Base-by-base conservation (phyloP, 1,140 invertebrate genomes). In the Alviniconcha marisindica region DNA sequence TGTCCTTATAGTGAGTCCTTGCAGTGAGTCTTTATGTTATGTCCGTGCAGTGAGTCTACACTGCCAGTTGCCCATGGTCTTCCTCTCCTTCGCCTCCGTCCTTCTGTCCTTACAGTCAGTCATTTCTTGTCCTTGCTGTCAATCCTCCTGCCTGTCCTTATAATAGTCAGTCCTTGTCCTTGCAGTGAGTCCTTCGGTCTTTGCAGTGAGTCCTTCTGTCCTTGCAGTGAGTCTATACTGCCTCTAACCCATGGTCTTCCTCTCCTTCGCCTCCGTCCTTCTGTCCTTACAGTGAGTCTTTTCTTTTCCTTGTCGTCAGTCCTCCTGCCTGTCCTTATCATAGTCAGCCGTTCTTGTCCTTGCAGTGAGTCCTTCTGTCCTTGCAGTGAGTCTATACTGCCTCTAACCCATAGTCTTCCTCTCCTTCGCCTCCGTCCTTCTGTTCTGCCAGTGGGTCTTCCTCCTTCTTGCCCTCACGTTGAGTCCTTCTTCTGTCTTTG, bases 31-130 rank as follows among this genome's bases (percentile, higher is more conserved):
- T n/a, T n/a, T n/a, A n/a, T n/a, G n/a, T n/a, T n/a, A n/a, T n/a
- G n/a, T n/a, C n/a, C n/a, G n/a, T n/a, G n/a, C n/a, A n/a, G n/a
- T n/a, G n/a, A n/a, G n/a, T n/a, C n/a, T n/a, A n/a, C 99, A 99
- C 93, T 98, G 98, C 92, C 95, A 99, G 82, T 94, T 99, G 78
- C 98, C 98, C 4, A 97, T 99, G 94, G 97, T 99, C 28, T 95
- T 95, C 33, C 94, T 99, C 28, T 97, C 97, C 2, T 95, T 96
- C 28, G 84, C 98, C 10, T 96, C 97, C 56, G 95, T 98, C 82
- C 95, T 99, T 83, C 93, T 97, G 21, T 96, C 96, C 5, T 93
- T 99, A 24, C 95, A 96, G 91, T 94, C 93, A 91, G 91, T 93
- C n/a, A n/a, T n/a, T 99, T n/a, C n/a, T n/a, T 97, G 21, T 96